These are phyloP conservation scores for Lophura swinhoii DNA, from an alignment of 2,797 vertebrate genomes.

Conservation along the genomic window DNA sequence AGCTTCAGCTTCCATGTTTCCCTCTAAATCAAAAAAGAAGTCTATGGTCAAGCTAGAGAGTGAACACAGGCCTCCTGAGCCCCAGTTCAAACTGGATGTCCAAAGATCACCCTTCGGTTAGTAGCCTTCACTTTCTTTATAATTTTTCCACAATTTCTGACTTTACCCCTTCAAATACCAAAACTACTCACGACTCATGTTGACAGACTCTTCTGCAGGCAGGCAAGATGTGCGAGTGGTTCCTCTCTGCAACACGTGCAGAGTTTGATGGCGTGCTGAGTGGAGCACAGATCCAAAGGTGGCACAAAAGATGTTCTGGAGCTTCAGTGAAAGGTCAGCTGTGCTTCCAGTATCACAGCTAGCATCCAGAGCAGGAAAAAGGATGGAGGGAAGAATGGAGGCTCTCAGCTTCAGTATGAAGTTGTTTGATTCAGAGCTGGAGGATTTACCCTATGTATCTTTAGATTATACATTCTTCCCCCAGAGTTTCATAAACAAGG, in stretches of 20 bases:
- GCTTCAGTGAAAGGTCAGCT: not conserved
- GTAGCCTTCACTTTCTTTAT: not conserved
- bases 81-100: not conserved
- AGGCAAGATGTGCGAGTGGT: not conserved
- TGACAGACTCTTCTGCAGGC: not conserved
- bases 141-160: not conserved
- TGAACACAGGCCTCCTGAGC: not conserved
- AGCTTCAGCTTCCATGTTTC: no score
- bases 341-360: not conserved
- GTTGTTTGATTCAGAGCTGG: not conserved
- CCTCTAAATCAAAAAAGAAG: no score
- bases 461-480: not conserved
- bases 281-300: slow-evolving; percentile 13
- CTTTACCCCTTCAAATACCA: slow-evolving; percentile 1
- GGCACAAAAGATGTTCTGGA: not conserved
- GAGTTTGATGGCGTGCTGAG: not conserved
- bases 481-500: not conserved
- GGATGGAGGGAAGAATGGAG: not conserved
- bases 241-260: not conserved
- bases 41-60: not conserved
- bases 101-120: not conserved
- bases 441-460: not conserved
- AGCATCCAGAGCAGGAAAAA: not conserved
- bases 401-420: not conserved
- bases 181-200: not conserved